phyloP scores from a whole-genome alignment of 1,140 invertebrate species.

The Centruroides sculpturatus region DNA sequence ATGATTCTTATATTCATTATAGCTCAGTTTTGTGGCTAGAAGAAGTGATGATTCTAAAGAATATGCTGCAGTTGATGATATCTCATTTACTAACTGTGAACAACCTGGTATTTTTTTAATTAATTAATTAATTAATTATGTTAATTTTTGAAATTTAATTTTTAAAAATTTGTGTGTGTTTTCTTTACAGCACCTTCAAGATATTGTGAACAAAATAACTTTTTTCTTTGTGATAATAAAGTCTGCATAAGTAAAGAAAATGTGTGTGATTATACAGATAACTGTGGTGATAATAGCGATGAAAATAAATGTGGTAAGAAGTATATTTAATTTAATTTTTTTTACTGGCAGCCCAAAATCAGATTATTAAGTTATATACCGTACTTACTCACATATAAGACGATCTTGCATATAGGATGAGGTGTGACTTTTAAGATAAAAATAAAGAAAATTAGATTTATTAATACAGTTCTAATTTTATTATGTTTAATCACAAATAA shows the following conservation, averaged over 20 bases:
- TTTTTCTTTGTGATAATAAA: conserved; percentile 14
- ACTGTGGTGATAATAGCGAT: conserved; percentile 31
- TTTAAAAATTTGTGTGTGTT: neutral
- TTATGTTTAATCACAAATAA: too few species aligned
- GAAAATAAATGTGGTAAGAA: conserved; percentile 21
- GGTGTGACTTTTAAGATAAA: too few species aligned
- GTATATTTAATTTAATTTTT: too few species aligned
- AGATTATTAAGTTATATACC: too few species aligned
- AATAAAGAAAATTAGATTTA: too few species aligned
- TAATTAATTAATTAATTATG: neutral
- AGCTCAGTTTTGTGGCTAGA: neutral
- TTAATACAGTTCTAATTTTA: too few species aligned
- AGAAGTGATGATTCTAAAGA: neutral
- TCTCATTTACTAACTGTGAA: conserved; percentile 1
- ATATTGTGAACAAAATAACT: neutral
- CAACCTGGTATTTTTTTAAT: neutral
- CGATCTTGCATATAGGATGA: too few species aligned
- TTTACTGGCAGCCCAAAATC: too few species aligned
- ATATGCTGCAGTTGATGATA: conserved; percentile 7
- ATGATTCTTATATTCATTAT: neutral
- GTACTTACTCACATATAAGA: too few species aligned
- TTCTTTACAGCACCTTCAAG: neutral
- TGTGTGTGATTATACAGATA: conserved; percentile 27
- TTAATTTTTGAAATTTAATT: neutral
- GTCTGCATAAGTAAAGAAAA: conserved; percentile 8